Conservation (phyloP, 2,113 vertebrate genomes). For the Sisor rabdophorus region DNA sequence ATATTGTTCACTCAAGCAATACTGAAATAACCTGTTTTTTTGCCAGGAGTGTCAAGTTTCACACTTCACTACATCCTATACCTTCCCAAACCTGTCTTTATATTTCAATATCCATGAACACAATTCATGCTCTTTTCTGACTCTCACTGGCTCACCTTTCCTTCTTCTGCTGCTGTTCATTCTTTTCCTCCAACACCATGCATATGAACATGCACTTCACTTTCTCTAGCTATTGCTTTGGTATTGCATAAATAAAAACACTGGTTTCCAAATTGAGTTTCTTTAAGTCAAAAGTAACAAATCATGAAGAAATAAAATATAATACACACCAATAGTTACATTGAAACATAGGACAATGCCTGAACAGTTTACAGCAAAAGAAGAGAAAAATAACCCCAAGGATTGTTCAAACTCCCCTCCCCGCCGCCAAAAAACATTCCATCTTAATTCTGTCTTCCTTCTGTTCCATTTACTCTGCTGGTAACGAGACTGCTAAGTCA, state of each 20-base stretch:
- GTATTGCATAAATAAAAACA: not conserved
- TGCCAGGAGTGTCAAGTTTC: not conserved
- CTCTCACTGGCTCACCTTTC: not conserved
- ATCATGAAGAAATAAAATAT: not conserved
- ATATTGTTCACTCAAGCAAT: not conserved
- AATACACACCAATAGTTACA: too few species aligned
- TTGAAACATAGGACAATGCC: too few species aligned
- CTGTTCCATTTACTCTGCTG: too few species aligned
- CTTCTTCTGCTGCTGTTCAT: not conserved
- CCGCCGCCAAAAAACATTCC: too few species aligned
- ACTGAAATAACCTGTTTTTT: not conserved
- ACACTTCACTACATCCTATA: not conserved
- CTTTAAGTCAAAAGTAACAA: not conserved
- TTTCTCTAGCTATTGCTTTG: too few species aligned
- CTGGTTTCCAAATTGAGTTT: not conserved
- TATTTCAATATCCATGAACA: not conserved
- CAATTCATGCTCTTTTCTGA: too few species aligned
- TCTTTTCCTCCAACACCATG: not conserved
- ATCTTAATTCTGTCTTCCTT: too few species aligned
- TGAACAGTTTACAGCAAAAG: too few species aligned
- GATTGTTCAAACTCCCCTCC: too few species aligned
- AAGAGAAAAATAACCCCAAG: too few species aligned
- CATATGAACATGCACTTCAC: not conserved
- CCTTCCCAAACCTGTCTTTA: not conserved
- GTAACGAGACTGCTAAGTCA: too few species aligned